Evolutionary conservation across 35 echinoderm and acorn worm genomes (phyloP).

Genomic region (Antedon bifida): DNA sequence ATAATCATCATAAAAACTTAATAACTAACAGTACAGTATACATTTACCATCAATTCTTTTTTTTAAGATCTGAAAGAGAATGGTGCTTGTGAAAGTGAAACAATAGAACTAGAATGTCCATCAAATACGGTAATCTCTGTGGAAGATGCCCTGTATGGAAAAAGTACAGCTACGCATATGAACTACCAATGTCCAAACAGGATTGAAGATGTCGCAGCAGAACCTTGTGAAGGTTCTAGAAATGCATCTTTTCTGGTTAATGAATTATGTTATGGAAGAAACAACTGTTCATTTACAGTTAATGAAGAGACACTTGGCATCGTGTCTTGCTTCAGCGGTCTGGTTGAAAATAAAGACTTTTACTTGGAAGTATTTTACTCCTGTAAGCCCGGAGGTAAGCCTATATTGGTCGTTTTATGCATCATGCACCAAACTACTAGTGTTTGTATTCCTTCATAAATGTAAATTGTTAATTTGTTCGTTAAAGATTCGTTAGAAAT

Average conservation of each 20-base stretch:
- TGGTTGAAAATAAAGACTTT: background rate
- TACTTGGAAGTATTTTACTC: background rate
- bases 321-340: background rate
- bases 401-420: background rate
- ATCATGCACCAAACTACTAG: too few relatives aligned
- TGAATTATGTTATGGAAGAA: background rate
- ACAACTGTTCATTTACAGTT: background rate
- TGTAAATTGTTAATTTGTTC: too few relatives aligned
- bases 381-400: background rate
- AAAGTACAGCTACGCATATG: background rate
- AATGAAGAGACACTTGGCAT: background rate
- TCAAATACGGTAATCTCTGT: background rate
- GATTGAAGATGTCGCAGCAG: background rate
- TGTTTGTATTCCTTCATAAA: too few relatives aligned
- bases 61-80: background rate
- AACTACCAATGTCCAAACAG: background rate
- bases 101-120: background rate
- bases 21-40: too few relatives aligned
- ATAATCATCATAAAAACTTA: too few relatives aligned
- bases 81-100: background rate
- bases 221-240: background rate
- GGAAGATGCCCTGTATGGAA: background rate
- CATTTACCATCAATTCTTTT: too few relatives aligned
- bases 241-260: background rate
- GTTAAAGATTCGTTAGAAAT: background rate